A percentile compares a stretch with the other conserved stretches of the same genome.
phyloP scores from a whole-genome alignment of 1,140 invertebrate species.

The Ceratina australensis region DNA sequence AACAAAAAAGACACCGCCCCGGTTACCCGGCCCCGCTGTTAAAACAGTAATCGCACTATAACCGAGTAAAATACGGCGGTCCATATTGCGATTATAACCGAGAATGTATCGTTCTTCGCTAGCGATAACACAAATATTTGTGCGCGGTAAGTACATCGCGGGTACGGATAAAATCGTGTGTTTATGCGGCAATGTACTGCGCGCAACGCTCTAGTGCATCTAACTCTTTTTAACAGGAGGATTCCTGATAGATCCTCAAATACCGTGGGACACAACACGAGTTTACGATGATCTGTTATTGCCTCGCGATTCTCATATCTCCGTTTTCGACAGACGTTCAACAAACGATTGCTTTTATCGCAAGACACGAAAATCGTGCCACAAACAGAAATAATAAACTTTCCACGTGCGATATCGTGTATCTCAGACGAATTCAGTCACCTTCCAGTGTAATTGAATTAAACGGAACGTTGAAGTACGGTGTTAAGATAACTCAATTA shows the following conservation, averaged over 20 bases:
- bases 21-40: background rate
- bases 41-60: background rate
- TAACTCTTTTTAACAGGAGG: too few species aligned
- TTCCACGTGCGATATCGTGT: background rate
- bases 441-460: too few species aligned
- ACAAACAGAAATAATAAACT: too few species aligned
- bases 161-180: too few species aligned
- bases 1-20: background rate
- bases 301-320: background rate
- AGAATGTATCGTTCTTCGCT: background rate
- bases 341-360: constrained; percentile 16
- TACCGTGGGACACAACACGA: too few species aligned
- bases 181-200: too few species aligned
- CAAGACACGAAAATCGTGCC: background rate
- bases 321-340: background rate
- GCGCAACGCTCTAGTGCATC: too few species aligned
- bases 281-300: background rate
- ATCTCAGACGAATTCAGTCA: background rate
- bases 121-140: constrained; percentile 26
- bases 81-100: background rate
- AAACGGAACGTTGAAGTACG: too few species aligned
- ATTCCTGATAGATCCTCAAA: too few species aligned
- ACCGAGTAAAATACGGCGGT: constrained; percentile 4
- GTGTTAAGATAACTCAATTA: background rate
- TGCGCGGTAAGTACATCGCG: background rate